These are phyloP conservation scores for Elephantulus edwardii DNA, from an alignment of 2,113 vertebrate species.

Conservation along the genomic window DNA sequence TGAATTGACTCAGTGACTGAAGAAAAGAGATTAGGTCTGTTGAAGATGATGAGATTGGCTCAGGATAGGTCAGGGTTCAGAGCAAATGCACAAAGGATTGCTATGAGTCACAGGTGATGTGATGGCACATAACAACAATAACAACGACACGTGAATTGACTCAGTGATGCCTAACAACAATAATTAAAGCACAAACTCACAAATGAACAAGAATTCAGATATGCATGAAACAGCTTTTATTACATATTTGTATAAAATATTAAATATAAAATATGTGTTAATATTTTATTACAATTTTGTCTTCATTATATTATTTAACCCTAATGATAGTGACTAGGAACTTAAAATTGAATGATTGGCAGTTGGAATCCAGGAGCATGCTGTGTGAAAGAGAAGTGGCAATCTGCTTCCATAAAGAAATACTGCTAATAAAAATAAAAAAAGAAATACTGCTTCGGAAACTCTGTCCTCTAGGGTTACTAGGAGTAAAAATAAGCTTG, in stretches of 20 bases:
- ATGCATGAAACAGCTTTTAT: too few species aligned
- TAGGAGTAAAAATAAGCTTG: neutral
- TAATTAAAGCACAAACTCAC: neutral
- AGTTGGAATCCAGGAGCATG: neutral
- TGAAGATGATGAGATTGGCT: too few species aligned
- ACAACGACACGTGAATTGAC: too few species aligned
- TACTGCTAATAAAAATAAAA: too few species aligned
- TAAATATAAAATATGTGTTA: neutral
- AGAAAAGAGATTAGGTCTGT: too few species aligned
- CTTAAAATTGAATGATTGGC: neutral
- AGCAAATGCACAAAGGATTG: too few species aligned
- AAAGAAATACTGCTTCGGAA: neutral
- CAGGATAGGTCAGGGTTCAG: too few species aligned
- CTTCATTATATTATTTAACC: neutral
- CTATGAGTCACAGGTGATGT: too few species aligned
- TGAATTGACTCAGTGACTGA: too few species aligned
- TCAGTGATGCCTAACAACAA: too few species aligned
- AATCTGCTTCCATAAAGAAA: neutral
- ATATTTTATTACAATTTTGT: conserved; percentile 24
- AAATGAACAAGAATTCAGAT: neutral
- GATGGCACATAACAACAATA: too few species aligned
- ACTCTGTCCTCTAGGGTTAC: neutral
- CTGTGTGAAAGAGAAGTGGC: neutral
- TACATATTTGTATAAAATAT: too few species aligned
- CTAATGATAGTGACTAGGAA: neutral